phyloP scores from a whole-genome alignment of 2,113 vertebrate species.

The Scartelaos histophorus region DNA sequence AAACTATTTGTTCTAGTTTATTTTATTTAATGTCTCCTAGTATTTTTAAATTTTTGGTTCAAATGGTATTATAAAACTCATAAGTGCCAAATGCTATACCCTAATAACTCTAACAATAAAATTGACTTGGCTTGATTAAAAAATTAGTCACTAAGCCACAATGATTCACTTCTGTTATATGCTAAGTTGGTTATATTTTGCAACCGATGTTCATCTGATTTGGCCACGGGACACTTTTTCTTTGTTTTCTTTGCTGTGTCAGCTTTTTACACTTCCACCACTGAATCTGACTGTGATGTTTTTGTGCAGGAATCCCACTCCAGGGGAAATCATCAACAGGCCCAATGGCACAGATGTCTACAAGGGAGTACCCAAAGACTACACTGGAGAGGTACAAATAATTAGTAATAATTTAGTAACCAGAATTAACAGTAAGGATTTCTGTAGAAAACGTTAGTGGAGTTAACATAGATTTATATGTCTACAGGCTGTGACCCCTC shows the following conservation, averaged over 20 bases:
- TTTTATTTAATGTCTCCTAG: background rate
- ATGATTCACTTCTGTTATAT: background rate
- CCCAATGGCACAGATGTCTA: constrained; percentile 95
- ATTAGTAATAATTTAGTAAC: background rate
- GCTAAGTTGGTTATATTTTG: background rate
- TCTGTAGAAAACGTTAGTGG: background rate
- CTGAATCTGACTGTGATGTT: background rate
- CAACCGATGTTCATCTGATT: background rate
- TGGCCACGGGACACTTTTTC: background rate
- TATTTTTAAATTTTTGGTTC: background rate
- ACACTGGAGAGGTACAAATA: constrained; percentile 81
- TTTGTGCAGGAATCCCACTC: constrained; percentile 87
- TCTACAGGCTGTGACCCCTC: constrained; percentile 86
- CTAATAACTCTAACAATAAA: background rate
- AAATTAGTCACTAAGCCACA: background rate
- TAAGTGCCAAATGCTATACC: too few relatives aligned
- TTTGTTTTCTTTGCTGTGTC: constrained; percentile 19
- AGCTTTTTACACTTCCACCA: constrained; percentile 35
- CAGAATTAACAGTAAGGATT: too few relatives aligned
- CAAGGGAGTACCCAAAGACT: constrained; percentile 88
- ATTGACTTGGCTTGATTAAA: background rate
- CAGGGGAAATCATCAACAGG: constrained; percentile 89
- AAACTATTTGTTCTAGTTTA: background rate
- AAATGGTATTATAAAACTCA: too few relatives aligned
- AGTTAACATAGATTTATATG: background rate